Conservation (phyloP, 2,888 invertebrate genomes). For the Nemoura dubitans region DNA sequence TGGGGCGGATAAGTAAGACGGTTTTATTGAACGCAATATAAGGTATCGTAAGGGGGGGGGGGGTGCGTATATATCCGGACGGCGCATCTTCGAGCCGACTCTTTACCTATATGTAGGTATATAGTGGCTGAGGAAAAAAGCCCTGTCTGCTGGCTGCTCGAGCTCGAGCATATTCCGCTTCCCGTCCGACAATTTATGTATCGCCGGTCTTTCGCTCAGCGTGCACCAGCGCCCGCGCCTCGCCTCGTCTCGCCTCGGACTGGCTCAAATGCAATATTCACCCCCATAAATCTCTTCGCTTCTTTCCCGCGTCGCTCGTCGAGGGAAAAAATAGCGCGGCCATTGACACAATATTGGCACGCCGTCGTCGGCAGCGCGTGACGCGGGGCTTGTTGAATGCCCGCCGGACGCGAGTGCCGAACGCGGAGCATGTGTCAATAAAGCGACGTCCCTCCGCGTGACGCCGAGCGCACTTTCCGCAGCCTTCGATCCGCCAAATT, state of each 20-base stretch:
- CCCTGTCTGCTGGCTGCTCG: neutral
- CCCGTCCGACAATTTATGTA: neutral
- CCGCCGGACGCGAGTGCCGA: neutral
- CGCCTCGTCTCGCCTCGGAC: too few relatives aligned
- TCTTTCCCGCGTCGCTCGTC: neutral
- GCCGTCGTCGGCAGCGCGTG: neutral
- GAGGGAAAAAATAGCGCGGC: neutral
- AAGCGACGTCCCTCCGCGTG: neutral
- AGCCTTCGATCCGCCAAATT: neutral
- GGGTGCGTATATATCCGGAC: neutral
- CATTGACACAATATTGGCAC: constrained; percentile 20
- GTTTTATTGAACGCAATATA: constrained; percentile 16
- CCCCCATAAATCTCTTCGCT: constrained; percentile 24
- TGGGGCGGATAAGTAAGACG: neutral
- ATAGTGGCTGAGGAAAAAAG: neutral
- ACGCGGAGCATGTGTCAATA: neutral
- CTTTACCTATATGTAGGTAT: neutral
- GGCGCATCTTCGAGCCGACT: neutral
- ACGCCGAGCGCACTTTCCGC: neutral
- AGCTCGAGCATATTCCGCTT: neutral
- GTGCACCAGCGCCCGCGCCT: too few relatives aligned
- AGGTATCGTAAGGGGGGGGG: neutral
- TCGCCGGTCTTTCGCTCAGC: neutral
- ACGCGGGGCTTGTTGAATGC: constrained; percentile 4
- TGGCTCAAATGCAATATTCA: constrained; percentile 27